Percentiles rank a stretch among this genome's conserved stretches.
phyloP scores from a whole-genome alignment of 2,888 invertebrate species.

The Myopa testacea region DNA sequence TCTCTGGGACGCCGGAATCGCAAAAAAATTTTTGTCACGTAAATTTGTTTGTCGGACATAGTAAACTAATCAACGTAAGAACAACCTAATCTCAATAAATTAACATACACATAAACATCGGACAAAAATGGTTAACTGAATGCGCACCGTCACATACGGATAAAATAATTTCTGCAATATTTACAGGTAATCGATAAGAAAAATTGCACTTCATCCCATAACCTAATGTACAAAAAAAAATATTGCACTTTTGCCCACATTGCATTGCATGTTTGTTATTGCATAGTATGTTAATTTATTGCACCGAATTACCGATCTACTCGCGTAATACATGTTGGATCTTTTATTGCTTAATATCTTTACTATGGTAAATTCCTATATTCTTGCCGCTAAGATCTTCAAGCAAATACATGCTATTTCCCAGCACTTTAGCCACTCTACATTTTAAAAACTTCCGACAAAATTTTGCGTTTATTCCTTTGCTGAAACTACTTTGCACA shows the following conservation, averaged over 20 bases:
- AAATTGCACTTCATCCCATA: background rate
- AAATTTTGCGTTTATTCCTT: background rate
- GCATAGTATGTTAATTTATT: background rate
- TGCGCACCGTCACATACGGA: no score
- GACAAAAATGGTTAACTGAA: no score
- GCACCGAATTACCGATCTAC: background rate
- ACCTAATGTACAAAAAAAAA: background rate
- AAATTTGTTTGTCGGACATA: background rate
- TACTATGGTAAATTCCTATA: constrained; percentile 14
- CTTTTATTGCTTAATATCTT: constrained; percentile 1
- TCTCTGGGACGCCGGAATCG: no score
- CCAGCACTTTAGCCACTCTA: background rate
- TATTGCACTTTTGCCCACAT: background rate
- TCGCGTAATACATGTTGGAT: background rate
- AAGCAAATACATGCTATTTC: background rate
- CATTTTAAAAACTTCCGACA: background rate
- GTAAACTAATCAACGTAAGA: no score
- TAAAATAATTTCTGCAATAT: no score
- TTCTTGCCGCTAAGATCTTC: background rate
- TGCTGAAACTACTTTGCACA: constrained; percentile 3
- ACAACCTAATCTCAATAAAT: no score
- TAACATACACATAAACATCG: no score
- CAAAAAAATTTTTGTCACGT: no score
- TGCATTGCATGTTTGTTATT: background rate
- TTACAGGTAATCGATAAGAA: background rate